These are phyloP conservation scores for Ommatoiulus sabulosus DNA, from an alignment of 2,888 invertebrate species.

Conservation along the genomic window DNA sequence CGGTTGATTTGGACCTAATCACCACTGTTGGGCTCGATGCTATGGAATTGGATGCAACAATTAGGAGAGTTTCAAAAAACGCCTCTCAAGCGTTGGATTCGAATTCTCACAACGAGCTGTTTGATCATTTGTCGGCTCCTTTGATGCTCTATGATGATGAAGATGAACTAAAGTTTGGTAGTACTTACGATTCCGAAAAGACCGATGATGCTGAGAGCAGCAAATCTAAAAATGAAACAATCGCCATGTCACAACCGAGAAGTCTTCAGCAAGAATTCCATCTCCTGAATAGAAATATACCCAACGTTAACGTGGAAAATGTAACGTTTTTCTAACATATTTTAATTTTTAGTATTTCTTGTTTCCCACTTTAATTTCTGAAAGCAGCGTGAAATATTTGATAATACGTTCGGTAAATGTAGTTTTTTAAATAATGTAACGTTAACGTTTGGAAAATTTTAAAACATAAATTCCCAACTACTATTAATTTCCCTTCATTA, in stretches of 20 bases:
- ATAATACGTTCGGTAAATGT: too few species aligned
- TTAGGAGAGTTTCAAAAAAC: neutral
- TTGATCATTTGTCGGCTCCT: conserved; percentile 37
- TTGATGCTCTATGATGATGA: neutral
- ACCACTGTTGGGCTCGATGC: neutral
- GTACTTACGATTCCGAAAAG: neutral
- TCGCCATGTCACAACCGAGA: conserved; percentile 65
- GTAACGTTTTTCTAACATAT: conserved; percentile 66
- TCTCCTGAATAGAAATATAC: conserved; percentile 74
- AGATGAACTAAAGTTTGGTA: conserved; percentile 41
- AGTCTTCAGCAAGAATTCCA: conserved; percentile 62
- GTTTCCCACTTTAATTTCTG: too few species aligned
- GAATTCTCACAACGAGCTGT: neutral
- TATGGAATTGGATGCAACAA: neutral
- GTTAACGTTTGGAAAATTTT: too few species aligned
- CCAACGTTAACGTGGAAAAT: conserved; percentile 80
- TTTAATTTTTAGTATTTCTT: too few species aligned
- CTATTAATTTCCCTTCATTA: too few species aligned
- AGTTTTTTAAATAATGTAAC: too few species aligned
- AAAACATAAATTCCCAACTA: too few species aligned
- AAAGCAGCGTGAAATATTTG: too few species aligned
- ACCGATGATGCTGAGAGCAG: conserved; percentile 11
- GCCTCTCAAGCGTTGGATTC: neutral
- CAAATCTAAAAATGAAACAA: conserved; percentile 8
- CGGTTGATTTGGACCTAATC: conserved; percentile 17